Conservation (phyloP, 2,113 vertebrate genomes). For the Nyctibius bracteatus region DNA sequence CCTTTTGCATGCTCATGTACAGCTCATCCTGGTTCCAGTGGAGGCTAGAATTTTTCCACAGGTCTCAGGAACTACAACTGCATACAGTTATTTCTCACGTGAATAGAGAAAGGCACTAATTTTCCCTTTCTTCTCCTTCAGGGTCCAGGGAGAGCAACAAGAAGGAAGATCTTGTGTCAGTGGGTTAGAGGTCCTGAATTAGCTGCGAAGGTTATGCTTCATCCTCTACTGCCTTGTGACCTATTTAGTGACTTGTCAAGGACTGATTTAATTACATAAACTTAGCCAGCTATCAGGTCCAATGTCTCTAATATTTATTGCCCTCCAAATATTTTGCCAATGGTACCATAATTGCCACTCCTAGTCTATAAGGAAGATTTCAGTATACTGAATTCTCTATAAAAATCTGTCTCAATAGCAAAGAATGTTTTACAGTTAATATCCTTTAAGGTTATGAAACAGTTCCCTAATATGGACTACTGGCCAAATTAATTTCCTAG, state of each 20-base stretch:
- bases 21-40: not conserved
- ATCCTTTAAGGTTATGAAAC: not conserved
- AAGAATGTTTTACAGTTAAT: not conserved
- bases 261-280: not conserved
- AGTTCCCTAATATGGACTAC: not conserved
- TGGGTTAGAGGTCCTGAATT: not conserved
- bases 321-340: not conserved
- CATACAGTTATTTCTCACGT: not conserved
- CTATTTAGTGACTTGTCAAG: not conserved
- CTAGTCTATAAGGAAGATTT: not conserved
- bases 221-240: not conserved
- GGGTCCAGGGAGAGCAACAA: not conserved
- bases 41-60: not conserved
- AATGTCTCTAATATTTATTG: not conserved
- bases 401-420: not conserved
- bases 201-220: not conserved
- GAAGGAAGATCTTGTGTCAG: not conserved
- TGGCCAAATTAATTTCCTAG: conserved; percentile 11
- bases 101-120: not conserved
- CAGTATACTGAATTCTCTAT: not conserved
- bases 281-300: not conserved
- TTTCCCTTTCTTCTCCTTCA: not conserved
- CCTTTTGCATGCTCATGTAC: not conserved
- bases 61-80: not conserved
- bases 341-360: not conserved